Percentiles rank a stretch among this genome's conserved stretches.
Conservation (phyloP, 2,113 vertebrate genomes). For the Tringa solitaria region DNA sequence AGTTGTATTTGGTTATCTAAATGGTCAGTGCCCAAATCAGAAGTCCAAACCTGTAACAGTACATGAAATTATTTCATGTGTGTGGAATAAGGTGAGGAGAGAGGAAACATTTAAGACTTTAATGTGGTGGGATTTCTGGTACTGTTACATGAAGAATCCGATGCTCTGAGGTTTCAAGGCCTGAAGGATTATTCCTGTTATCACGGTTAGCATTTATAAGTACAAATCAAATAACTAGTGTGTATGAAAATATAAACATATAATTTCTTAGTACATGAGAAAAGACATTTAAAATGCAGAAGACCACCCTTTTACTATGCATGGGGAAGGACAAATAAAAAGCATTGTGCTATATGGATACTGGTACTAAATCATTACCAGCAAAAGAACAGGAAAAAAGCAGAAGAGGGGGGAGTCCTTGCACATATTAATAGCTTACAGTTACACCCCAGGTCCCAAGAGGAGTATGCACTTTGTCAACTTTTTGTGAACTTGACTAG, state of each 20-base stretch:
- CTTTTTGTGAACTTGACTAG: background rate
- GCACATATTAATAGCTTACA: background rate
- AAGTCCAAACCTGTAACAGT: background rate
- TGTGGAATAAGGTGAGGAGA: background rate
- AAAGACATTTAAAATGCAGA: background rate
- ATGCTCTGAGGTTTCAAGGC: background rate
- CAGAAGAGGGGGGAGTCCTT: background rate
- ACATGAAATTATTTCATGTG: background rate
- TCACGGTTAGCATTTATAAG: background rate
- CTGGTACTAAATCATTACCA: background rate
- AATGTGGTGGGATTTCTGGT: background rate
- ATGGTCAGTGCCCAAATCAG: background rate
- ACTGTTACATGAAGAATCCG: rapidly evolving
- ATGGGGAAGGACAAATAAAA: background rate
- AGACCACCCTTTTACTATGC: background rate
- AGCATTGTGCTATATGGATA: background rate
- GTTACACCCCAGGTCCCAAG: rapidly evolving
- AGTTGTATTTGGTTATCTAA: background rate
- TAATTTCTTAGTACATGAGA: background rate
- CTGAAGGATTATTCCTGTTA: background rate
- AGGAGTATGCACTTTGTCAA: background rate
- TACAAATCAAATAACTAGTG: background rate
- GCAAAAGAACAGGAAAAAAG: background rate
- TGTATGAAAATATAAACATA: background rate
- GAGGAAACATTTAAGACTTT: background rate